Evolutionary conservation across 1,140 invertebrate genomes (phyloP).

Genomic region (Sitodiplosis mosellana): DNA sequence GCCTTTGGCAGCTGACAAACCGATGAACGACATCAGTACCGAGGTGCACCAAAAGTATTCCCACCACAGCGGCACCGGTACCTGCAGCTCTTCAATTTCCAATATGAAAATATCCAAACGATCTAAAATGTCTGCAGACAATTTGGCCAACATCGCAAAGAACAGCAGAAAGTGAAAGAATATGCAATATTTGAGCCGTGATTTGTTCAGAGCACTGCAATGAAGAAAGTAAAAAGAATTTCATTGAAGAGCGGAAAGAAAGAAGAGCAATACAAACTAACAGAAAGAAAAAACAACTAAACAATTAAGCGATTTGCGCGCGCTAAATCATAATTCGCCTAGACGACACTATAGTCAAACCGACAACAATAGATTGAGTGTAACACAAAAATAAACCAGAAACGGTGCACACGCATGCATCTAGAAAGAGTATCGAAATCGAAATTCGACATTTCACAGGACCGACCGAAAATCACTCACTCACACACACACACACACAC

Average conservation of each 20-base stretch:
- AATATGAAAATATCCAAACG: constrained; percentile 82
- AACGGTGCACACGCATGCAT: no score
- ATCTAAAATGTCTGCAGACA: constrained; percentile 80
- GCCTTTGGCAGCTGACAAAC: constrained; percentile 64
- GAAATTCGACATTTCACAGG: no score
- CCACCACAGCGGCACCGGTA: constrained; percentile 66
- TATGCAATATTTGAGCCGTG: constrained; percentile 77
- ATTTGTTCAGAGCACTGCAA: constrained; percentile 83
- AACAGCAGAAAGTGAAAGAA: constrained; percentile 83
- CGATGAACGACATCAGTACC: constrained; percentile 66
- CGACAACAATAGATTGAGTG: no score
- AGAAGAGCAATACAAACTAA: no score
- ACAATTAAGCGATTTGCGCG: no score
- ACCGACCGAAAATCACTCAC: no score
- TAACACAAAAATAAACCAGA: no score
- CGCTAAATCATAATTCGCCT: no score
- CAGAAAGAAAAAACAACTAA: no score
- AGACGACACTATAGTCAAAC: no score
- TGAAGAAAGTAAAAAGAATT: constrained; percentile 10
- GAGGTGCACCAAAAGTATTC: constrained; percentile 88
- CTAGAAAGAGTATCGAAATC: no score
- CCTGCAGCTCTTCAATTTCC: constrained; percentile 80
- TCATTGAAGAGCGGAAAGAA: background rate
- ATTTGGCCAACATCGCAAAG: constrained; percentile 76
- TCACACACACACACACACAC: no score